These are phyloP conservation scores for Philopedon plagiatum DNA, from an alignment of 2,888 invertebrate species.

Conservation along the genomic window DNA sequence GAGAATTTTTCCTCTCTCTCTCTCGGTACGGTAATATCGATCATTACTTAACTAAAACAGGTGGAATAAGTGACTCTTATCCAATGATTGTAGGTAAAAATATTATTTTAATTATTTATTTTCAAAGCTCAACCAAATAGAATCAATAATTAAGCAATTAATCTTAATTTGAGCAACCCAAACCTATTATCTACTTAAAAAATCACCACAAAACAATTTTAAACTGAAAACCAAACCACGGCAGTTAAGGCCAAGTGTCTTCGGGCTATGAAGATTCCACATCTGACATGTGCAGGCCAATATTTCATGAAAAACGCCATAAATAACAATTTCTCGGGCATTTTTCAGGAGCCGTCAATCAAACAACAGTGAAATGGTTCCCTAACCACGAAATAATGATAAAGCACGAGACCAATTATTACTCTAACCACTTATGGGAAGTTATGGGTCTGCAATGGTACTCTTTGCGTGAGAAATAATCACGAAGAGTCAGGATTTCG, in stretches of 20 bases:
- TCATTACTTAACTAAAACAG: too few species aligned
- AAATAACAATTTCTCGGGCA: conserved; percentile 49
- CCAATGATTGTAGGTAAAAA: too few species aligned
- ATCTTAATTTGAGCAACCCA: conserved; percentile 18
- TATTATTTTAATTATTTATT: neutral
- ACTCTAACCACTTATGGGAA: conserved; percentile 34
- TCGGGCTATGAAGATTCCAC: conserved; percentile 24
- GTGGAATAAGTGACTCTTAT: too few species aligned
- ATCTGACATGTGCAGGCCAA: conserved; percentile 44
- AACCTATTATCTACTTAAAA: conserved; percentile 16
- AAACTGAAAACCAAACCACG: conserved; percentile 14
- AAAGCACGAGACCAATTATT: conserved; percentile 50
- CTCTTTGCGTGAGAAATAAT: conserved; percentile 35
- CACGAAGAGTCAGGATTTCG: neutral
- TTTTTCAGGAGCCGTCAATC: conserved; percentile 50
- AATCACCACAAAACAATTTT: conserved; percentile 20
- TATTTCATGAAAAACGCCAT: conserved; percentile 46
- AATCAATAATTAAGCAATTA: conserved; percentile 27
- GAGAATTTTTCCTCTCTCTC: too few species aligned
- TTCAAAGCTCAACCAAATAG: neutral
- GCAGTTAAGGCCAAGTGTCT: conserved; percentile 19
- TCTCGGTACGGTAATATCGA: too few species aligned
- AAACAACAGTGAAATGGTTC: conserved; percentile 30
- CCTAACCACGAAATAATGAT: conserved; percentile 50
- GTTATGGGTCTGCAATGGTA: conserved; percentile 38